A percentile compares a stretch with the other conserved stretches of the same genome.
These are phyloP conservation scores for Anarrhichthys ocellatus DNA, from an alignment of 2,113 vertebrate genomes.

Conservation along the genomic window DNA sequence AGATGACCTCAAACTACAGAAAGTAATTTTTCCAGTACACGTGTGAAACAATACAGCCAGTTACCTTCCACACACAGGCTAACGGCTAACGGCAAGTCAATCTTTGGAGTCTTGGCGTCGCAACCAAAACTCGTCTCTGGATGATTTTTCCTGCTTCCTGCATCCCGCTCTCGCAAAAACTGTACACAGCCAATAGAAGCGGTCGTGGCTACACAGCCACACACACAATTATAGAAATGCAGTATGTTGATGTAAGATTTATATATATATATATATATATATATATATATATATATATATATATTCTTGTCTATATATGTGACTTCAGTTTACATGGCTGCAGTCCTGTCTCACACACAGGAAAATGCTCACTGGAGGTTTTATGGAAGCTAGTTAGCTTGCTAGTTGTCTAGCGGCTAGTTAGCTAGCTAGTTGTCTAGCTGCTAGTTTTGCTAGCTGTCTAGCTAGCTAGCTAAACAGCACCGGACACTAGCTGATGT, in stretches of 20 bases:
- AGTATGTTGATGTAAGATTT: constrained; percentile 41
- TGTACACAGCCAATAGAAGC: constrained; percentile 44
- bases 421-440: neutral
- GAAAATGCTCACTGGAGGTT: constrained; percentile 39
- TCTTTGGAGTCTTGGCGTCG: constrained; percentile 52
- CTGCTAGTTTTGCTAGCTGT: neutral
- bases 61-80: constrained; percentile 23
- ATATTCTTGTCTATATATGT: constrained; percentile 44
- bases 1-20: neutral
- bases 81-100: constrained; percentile 22
- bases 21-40: neutral
- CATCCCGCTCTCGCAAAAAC: constrained; percentile 33
- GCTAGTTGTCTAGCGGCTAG: neutral
- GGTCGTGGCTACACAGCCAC: constrained; percentile 23
- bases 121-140: constrained; percentile 40
- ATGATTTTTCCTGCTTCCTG: constrained; percentile 48
- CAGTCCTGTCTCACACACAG: constrained; percentile 27
- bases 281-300: constrained; percentile 49
- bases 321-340: constrained; percentile 41
- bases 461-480: neutral
- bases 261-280: constrained; percentile 52
- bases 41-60: neutral
- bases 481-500: neutral
- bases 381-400: too few species aligned
- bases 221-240: constrained; percentile 47